Percentiles rank a stretch among this genome's conserved stretches.
phyloP scores from a whole-genome alignment of 2,113 vertebrate genomes.

The Nyctibius bracteatus region DNA sequence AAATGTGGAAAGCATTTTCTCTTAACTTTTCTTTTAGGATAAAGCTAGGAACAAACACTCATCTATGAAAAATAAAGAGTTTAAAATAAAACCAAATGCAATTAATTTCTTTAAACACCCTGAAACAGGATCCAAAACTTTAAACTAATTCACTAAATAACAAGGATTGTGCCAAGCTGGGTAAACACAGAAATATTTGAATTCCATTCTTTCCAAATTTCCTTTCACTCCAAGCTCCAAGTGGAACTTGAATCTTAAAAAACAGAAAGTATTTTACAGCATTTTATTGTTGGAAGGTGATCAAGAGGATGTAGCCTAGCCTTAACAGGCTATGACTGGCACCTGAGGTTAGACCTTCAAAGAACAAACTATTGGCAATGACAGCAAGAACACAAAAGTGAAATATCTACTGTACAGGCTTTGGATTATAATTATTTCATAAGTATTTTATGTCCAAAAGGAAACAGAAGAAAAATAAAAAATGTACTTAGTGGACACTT shows the following conservation, averaged over 20 bases:
- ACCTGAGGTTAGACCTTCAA: constrained; percentile 12
- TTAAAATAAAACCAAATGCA: background rate
- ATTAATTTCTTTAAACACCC: background rate
- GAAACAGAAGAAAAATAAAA: background rate
- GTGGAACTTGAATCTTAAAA: constrained; percentile 25
- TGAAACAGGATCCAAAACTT: background rate
- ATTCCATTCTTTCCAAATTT: constrained; percentile 42
- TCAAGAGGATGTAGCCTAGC: background rate
- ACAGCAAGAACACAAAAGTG: background rate
- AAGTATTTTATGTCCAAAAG: background rate
- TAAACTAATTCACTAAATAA: background rate
- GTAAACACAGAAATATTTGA: constrained; percentile 43
- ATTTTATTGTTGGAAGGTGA: background rate
- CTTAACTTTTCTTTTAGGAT: background rate
- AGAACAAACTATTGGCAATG: constrained; percentile 6
- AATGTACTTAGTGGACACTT: background rate
- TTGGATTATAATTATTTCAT: background rate
- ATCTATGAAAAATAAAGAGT: background rate
- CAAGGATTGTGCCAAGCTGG: background rate
- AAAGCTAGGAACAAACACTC: background rate
- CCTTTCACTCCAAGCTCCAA: constrained; percentile 12
- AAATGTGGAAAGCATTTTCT: background rate
- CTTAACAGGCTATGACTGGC: background rate
- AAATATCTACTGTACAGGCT: background rate
- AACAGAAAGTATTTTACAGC: constrained; percentile 8